These are phyloP conservation scores for Prionace glauca DNA, from an alignment of 2,797 vertebrate species.

Conservation along the genomic window DNA sequence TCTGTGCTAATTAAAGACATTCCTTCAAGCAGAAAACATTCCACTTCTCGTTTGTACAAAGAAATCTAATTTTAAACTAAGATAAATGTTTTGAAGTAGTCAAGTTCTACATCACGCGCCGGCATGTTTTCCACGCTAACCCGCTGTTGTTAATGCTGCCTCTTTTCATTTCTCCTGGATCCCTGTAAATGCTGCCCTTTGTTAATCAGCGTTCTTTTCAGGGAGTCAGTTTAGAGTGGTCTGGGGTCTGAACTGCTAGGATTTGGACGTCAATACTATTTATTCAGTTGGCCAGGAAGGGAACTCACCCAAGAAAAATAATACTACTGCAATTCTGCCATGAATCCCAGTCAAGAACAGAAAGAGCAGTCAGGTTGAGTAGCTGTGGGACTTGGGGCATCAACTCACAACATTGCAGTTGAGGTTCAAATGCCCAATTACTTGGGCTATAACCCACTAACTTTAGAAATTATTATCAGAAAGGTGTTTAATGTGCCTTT, in stretches of 20 bases:
- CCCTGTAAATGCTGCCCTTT: background rate
- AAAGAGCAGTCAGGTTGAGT: background rate
- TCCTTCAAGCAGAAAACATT: background rate
- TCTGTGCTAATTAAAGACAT: background rate
- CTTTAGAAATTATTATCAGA: background rate
- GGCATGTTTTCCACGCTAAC: background rate
- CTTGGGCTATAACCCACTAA: background rate
- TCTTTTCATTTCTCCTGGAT: background rate
- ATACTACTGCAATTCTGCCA: background rate
- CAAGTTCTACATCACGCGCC: background rate
- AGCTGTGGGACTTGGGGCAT: background rate
- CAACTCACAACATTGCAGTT: background rate
- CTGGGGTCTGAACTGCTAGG: background rate
- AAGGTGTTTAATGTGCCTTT: background rate
- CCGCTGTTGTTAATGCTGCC: background rate
- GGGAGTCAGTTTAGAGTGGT: background rate
- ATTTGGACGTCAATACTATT: background rate
- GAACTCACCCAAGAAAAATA: background rate
- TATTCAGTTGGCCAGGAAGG: background rate
- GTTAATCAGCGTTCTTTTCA: background rate
- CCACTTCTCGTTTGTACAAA: background rate
- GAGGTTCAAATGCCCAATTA: background rate
- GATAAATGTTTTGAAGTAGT: background rate
- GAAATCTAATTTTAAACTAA: background rate
- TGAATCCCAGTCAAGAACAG: background rate